phyloP scores from a whole-genome alignment of 1,140 invertebrate genomes.

The Homarus americanus region DNA sequence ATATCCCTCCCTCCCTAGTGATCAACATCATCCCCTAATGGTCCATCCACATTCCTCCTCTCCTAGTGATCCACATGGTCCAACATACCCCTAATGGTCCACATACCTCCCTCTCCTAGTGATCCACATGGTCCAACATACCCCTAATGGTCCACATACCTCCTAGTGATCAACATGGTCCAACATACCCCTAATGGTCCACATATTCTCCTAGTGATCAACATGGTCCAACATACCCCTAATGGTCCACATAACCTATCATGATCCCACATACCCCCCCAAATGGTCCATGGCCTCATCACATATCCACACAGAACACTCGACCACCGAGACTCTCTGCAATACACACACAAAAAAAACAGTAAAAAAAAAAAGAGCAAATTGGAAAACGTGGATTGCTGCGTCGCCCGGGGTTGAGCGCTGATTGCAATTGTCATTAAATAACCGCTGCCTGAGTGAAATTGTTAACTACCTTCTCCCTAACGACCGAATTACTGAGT shows the following conservation, averaged over 20 bases:
- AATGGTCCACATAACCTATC: too few relatives aligned
- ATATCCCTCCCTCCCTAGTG: neutral
- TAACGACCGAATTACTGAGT: slow-evolving; percentile 50
- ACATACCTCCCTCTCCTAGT: neutral
- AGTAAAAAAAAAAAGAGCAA: neutral
- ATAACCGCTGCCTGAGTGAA: slow-evolving; percentile 59
- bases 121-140: neutral
- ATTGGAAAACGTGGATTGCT: neutral
- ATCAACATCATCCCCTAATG: neutral
- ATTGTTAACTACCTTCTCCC: slow-evolving; percentile 45
- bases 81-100: neutral
- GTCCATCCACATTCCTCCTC: too few relatives aligned
- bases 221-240: neutral
- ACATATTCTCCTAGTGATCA: neutral
- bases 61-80: too few relatives aligned
- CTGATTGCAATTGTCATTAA: slow-evolving; percentile 67
- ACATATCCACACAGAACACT: too few relatives aligned
- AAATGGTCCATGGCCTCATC: too few relatives aligned
- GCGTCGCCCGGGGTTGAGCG: neutral
- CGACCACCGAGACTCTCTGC: too few relatives aligned
- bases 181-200: neutral
- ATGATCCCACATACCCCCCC: too few relatives aligned
- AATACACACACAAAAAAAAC: neutral
- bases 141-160: too few relatives aligned
- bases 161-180: too few relatives aligned